phyloP scores from a whole-genome alignment of 1,140 invertebrate species.

The Hestina assimilis region DNA sequence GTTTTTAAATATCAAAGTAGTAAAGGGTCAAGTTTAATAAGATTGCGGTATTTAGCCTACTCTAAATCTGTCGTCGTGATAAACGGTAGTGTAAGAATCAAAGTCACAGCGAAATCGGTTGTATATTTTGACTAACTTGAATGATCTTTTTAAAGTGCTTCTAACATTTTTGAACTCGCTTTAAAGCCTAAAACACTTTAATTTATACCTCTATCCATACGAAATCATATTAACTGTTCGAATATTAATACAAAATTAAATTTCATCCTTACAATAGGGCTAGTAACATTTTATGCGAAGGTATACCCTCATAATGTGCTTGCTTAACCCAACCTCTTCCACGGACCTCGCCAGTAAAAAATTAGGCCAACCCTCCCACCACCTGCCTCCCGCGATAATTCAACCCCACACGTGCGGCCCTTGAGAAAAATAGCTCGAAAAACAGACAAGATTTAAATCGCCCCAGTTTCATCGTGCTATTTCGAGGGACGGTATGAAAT shows the following conservation, averaged over 20 bases:
- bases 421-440: constrained; percentile 77
- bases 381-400: constrained; percentile 50
- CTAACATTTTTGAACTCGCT: too few relatives aligned
- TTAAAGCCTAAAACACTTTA: background rate
- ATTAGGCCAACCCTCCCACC: constrained; percentile 58
- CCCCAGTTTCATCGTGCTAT: constrained; percentile 35
- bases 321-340: constrained; percentile 49
- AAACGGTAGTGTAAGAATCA: too few relatives aligned
- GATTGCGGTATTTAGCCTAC: too few relatives aligned
- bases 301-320: constrained; percentile 32
- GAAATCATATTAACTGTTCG: background rate
- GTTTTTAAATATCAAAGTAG: too few relatives aligned
- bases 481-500: background rate
- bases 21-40: too few relatives aligned
- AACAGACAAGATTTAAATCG: constrained; percentile 68
- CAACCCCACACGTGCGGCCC: constrained; percentile 59
- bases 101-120: too few relatives aligned
- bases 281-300: constrained; percentile 26
- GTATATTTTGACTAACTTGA: too few relatives aligned
- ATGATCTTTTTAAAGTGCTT: too few relatives aligned
- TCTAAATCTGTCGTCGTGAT: too few relatives aligned
- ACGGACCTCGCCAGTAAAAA: constrained; percentile 56
- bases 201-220: background rate
- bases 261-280: constrained; percentile 11
- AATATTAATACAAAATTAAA: constrained; percentile 2